Base-by-base conservation (phyloP, 2,113 vertebrate species). In the Rhinopomastus cyanomelas region DNA sequence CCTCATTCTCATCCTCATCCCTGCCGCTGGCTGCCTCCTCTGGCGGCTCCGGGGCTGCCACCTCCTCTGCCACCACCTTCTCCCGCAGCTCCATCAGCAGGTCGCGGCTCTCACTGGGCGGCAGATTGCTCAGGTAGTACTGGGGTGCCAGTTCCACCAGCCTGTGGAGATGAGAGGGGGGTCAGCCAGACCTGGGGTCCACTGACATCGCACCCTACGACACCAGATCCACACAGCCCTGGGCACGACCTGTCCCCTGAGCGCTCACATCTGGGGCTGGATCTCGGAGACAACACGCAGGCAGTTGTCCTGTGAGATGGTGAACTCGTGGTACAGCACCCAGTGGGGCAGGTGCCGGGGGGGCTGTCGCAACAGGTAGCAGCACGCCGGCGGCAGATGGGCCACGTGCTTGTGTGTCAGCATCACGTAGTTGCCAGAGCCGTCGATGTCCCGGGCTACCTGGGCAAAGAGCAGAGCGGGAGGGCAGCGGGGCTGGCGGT, bases 51-150 rank as follows among this genome's bases (percentile, higher is more conserved):
- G 25, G 71, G 53, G 8, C 90, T 12, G 48, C 79, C 0, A 59
- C 52, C 52, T 90, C 73, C 0, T 32, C 59, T 0, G 84, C 93
- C 20, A 81, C 88, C 86, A 98, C 75, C 85, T 95, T 98, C 95
- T 97, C 97, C 71, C 98, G 97, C 69, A 99, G 97, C 93, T 98
- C 97, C 97, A 98, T 97, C 80, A 99, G 97, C 87, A 98, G 96
- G 91, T 99, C 98, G 12, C 98, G 98, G 52, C 98, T 98, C 42
- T 99, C 99, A 3, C 99, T 98, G 5, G 98, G 85, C 0, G 99
- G 99, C 75, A 99, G 96, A 93, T 99, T 99, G 75, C 98, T 99
- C 86, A 99, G 97, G 96, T 98, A 99, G 94, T 99, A 99, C 89
- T 98, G 98, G 12, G 99, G 99, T 2, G 98, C 97, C 93, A 99